Conservation (phyloP, 2,888 invertebrate genomes). For the Ormyrus labotus region DNA sequence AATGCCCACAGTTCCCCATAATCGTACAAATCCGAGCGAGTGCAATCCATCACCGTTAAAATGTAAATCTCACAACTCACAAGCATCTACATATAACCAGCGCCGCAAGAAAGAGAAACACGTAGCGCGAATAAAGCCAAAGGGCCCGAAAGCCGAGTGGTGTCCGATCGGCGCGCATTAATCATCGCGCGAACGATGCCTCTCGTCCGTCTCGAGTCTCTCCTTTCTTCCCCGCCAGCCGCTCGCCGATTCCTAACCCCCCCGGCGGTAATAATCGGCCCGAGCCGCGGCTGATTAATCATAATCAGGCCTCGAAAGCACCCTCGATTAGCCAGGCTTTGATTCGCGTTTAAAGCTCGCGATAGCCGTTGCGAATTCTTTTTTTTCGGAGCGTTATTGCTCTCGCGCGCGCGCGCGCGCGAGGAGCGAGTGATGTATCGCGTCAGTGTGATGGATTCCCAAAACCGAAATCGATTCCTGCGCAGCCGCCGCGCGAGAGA, state of each 20-base stretch:
- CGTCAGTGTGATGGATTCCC: slow-evolving; percentile 14
- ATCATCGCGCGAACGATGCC: slow-evolving; percentile 59
- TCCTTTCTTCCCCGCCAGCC: slow-evolving; percentile 9
- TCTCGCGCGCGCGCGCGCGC: not conserved
- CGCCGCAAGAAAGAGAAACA: not conserved
- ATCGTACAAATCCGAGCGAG: no score
- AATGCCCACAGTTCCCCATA: no score
- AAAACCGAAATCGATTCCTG: not conserved
- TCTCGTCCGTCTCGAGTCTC: slow-evolving; percentile 38
- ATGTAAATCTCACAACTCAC: no score
- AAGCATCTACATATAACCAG: not conserved
- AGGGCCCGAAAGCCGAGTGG: slow-evolving; percentile 6
- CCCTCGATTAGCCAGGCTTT: slow-evolving; percentile 40
- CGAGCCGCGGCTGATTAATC: slow-evolving; percentile 49
- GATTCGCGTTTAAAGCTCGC: slow-evolving; percentile 17
- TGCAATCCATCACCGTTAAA: no score
- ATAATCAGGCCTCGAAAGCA: slow-evolving; percentile 40
- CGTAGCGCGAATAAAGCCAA: slow-evolving; percentile 2
- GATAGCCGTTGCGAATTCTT: not conserved
- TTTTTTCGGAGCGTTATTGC: slow-evolving; percentile 1
- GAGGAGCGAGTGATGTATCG: slow-evolving; percentile 13
- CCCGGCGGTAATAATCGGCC: slow-evolving; percentile 39
- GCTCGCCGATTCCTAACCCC: slow-evolving; percentile 15
- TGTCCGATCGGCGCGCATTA: slow-evolving; percentile 55
- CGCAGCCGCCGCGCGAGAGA: no score